Evolutionary conservation across 37 sponge, comb jelly and placozoan species (phyloP).

Genomic region (Agelas oroides): DNA sequence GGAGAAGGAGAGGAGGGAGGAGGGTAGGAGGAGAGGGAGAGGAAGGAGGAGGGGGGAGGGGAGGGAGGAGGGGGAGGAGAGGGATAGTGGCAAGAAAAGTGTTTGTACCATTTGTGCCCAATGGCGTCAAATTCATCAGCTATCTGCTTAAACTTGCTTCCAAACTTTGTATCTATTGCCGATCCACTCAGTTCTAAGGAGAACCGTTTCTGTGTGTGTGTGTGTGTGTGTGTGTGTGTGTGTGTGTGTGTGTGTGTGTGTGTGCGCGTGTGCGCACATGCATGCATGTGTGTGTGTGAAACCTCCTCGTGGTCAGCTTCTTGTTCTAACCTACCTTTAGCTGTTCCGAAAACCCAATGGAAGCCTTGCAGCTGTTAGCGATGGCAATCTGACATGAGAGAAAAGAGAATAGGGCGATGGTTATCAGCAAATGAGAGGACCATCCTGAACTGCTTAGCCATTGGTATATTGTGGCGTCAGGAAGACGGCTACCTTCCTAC

Average conservation of each 20-base stretch:
- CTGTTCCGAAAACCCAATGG: slow-evolving; percentile 67
- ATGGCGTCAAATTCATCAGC: slow-evolving; percentile 47
- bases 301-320: too few species aligned
- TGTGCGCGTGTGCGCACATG: neutral
- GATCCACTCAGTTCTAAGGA: slow-evolving; percentile 17
- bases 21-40: neutral
- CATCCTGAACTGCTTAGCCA: too few species aligned
- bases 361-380: slow-evolving; percentile 73
- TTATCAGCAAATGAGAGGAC: too few species aligned
- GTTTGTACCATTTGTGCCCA: slow-evolving; percentile 48
- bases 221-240: too few species aligned
- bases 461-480: too few species aligned
- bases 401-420: neutral
- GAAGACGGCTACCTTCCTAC: too few species aligned
- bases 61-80: slow-evolving; percentile 7
- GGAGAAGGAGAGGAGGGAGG: too few species aligned
- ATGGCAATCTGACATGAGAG: slow-evolving; percentile 54
- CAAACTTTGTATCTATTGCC: slow-evolving; percentile 31
- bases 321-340: slow-evolving; percentile 35
- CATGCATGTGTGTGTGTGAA: too few species aligned
- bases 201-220: slow-evolving; percentile 22
- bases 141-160: slow-evolving; percentile 40
- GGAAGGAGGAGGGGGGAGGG: neutral
- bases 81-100: neutral
- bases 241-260: neutral